Evolutionary conservation across 2,797 vertebrate genomes (phyloP), one percentile per base, ranked within the genome.

Genomic region (Coregonus suidteri): DNA sequence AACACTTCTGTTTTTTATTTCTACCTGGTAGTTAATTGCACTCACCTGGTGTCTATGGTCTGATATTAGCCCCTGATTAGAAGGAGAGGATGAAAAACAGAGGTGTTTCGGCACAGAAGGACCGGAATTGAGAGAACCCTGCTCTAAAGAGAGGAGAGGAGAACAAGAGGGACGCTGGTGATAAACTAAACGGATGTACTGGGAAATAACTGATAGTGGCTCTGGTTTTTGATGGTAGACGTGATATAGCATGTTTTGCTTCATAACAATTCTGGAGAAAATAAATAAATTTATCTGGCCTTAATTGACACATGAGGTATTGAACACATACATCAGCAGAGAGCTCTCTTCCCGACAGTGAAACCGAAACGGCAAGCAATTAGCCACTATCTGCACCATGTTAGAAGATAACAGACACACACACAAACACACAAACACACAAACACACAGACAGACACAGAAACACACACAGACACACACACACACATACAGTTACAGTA

Each of bases 381-480:
- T 91, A 93, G 86, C 72, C 83, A 75, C 84, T 85, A 88, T 89
- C 91, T 88, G 77, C 62, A 59, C 65, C 37, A 73, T 78, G 80
- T 73, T 71, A 75, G 82, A 82, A 81, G 84, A 90, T 89, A 89
- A 87, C n/a, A 6, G 3, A 37, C 68, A 18, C 37, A n/a, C 68
- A 9, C 34, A 41, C 9, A 71, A 41, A 71, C 37, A 71, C 4
- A 71, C n/a, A 71, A 16, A 69, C 35, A 20, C 5, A n/a, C 15
- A 41, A 6, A 25, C 62, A 65, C 7, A 65, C 62, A 65, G 0
- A 65, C 20, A 65, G 7, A 65, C 0, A 65, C 14, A 87, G 1
- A 41, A 6, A 41, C 1, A 41, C 1, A 41, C 6, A 41, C 83
- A 78, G 85, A 81, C 41, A 41, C 7, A 41, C 37, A 2, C 79